Percentiles rank a stretch among this genome's conserved stretches.
Evolutionary conservation across 2,888 invertebrate genomes (phyloP).

Genomic region (Drosophila borealis): DNA sequence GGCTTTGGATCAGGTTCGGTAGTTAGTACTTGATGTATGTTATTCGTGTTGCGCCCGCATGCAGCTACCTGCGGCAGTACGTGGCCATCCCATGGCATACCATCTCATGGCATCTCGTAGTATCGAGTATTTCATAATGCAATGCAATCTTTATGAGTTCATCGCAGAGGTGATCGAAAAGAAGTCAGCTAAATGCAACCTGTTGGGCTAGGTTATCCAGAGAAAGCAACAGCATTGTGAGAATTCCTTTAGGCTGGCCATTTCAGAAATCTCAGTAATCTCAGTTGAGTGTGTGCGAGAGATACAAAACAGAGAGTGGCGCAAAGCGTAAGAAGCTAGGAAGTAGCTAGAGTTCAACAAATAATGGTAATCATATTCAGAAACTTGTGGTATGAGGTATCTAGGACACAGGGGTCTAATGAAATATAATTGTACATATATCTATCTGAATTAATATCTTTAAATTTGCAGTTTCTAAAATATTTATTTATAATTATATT

Average conservation of each 20-base stretch:
- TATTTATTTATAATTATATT: no score
- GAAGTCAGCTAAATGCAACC: conserved; percentile 67
- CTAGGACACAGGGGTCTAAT: conserved; percentile 8
- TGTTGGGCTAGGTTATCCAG: conserved; percentile 55
- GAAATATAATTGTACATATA: background rate
- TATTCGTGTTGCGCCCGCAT: conserved; percentile 78
- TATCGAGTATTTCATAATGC: conserved; percentile 74
- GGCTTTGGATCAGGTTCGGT: conserved; percentile 60
- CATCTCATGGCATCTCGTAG: conserved; percentile 29
- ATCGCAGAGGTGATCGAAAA: conserved; percentile 73
- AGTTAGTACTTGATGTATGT: conserved; percentile 78
- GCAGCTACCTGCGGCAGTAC: conserved; percentile 69
- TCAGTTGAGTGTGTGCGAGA: background rate
- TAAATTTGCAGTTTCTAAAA: background rate
- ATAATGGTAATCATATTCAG: conserved; percentile 18
- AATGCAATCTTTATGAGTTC: conserved; percentile 79
- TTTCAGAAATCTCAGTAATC: conserved; percentile 58
- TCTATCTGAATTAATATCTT: background rate
- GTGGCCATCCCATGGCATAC: conserved; percentile 38
- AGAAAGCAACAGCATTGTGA: conserved; percentile 67
- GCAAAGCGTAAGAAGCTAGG: conserved; percentile 3
- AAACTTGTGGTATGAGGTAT: background rate
- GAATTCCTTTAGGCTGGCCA: conserved; percentile 45
- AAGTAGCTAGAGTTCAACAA: conserved; percentile 9
- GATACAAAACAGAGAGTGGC: background rate